Evolutionary conservation across 2,797 vertebrate species (phyloP), one percentile per base, ranked within the genome.

Genomic region (Sebastes hopkinsi): DNA sequence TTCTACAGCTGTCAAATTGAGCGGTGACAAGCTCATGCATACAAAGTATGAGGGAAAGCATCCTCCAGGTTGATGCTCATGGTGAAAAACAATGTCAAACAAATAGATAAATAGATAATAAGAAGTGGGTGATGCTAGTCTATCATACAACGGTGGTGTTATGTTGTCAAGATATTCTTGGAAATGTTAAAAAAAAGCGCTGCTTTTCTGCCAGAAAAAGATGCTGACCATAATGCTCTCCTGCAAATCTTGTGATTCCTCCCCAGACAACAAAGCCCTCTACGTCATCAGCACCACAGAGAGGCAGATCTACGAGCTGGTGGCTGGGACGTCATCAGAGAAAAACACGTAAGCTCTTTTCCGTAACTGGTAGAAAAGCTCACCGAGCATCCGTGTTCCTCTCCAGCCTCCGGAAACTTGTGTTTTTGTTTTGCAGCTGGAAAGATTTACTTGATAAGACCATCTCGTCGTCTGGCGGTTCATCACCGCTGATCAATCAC

Each of bases 251-350:
- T 27, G 20, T 61, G 3, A 2, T 75, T 67, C 80, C 12, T 55
- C 62, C 20, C 8, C 91, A 99, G 98, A 99, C 81, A 97, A 97
- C 64, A 96, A 96, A 61, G 98, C 98, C 0, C 96, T 99, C 46
- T 99, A 99, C 82, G 94, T 99, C 87, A 97, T 99, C 94, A 99
- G 98, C 95, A 96, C 98, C 1, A 98, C 97, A 0, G 97, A 99
- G n/a, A 96, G 96, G 0, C 98, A 99, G 91, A 99, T 99, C 91
- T 99, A 99, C 0, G 98, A 99, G 82, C 94, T 99, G 91, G 97
- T 97, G 59, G 98, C 98, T 0, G 90, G 95, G 70, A 97, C 97
- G 0, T 91, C 95, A 0, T 97, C 96, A 0, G 98, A 99, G 90
- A 99, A 97, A 66, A 98, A 97, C 95, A 96, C 79, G 98, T 99